phyloP scores from a whole-genome alignment of 1,140 invertebrate genomes.

The Anadara kagoshimensis region DNA sequence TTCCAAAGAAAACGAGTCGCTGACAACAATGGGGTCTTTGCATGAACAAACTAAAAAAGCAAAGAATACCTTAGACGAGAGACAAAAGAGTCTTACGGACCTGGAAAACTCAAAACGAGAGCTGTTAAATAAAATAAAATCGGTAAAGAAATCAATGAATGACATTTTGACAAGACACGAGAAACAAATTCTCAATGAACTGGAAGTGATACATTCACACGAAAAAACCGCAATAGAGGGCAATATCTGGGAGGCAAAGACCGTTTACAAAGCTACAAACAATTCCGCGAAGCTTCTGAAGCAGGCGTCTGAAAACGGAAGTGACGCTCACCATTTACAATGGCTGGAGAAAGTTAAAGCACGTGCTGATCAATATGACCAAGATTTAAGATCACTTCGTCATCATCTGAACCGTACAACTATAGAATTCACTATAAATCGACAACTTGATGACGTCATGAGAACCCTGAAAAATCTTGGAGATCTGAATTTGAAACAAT shows the following conservation, averaged over 20 bases:
- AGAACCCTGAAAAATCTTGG: background rate
- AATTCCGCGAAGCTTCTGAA: constrained; percentile 23
- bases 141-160: constrained; percentile 23
- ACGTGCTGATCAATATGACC: background rate
- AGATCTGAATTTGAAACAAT: background rate
- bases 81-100: background rate
- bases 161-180: constrained; percentile 35
- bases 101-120: constrained; percentile 14
- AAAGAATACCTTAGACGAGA: constrained; percentile 21
- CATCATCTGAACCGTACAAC: constrained; percentile 1
- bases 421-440: constrained; percentile 2
- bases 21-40: background rate
- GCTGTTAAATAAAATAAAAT: constrained; percentile 17
- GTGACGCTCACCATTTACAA: constrained; percentile 27
- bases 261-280: constrained; percentile 11
- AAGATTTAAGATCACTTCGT: background rate
- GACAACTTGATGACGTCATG: constrained; percentile 20
- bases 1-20: background rate
- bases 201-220: constrained; percentile 15
- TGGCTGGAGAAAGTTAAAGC: constrained; percentile 21
- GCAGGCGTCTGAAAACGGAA: constrained; percentile 7
- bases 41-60: constrained; percentile 15
- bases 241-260: constrained; percentile 11
- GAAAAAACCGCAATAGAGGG: constrained; percentile 14
- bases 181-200: constrained; percentile 17